Base-by-base conservation (phyloP, 2,113 vertebrate species). In the Python bivittatus region DNA sequence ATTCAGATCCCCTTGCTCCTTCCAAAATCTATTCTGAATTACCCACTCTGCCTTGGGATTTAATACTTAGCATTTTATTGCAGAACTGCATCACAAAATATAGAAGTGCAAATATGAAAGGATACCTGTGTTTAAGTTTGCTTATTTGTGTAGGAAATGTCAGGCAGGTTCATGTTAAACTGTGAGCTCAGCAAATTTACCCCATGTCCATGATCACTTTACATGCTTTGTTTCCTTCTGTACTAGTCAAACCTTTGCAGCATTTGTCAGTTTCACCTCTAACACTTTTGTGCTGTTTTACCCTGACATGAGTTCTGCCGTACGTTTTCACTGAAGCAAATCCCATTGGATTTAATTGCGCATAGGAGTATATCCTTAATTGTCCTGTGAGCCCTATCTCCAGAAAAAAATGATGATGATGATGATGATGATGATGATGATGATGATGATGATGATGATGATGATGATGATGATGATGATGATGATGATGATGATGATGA, bases 211-310 rank as follows among this genome's bases (percentile, higher is more conserved):
- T 53, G 17, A 27, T 12, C 23, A 27, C 22, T 27, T 84, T 64
- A 68, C 20, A n/a, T 4, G 8, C 53, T 17, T n/a, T 52, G 4
- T 84, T 91, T 84, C 56, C 15, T 44, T 60, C 4, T 54, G 8
- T 4, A 52, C 48, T 23, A 29, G 25, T 58, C 58, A 83, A 91
- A 52, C 42, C 53, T 61, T n/a, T 44, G 27, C 6, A 89, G n/a
- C 79, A 85, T 29, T 84, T 42, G 56, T 61, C 44, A 61, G 17
- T 48, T 85, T 91, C 27, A 85, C 1, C 38, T 84, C 54, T n/a
- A 84, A 12, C 10, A 29, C 84, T 52, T 96, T 95, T 88, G 88
- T 85, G 90, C 84, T 91, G 86, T 11, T 44, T 84, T 1, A 61
- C 44, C 20, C 60, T 48, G 58, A n/a, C 15, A 8, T 38, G n/a